Conservation (phyloP, 2,888 invertebrate species). For the Ichneumoninae sp. region DNA sequence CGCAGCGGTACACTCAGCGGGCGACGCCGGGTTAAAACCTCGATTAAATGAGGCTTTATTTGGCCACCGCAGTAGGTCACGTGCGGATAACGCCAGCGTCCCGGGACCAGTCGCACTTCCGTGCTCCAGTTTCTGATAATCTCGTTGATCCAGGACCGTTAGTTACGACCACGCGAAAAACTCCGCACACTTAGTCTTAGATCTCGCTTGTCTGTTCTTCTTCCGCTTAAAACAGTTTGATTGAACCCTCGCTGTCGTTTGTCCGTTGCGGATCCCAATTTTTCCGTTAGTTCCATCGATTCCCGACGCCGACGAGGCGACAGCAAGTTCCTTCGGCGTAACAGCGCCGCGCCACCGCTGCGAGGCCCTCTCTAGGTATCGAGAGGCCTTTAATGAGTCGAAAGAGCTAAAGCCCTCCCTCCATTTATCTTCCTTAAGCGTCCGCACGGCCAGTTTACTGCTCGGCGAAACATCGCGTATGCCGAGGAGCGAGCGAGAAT, state of each 20-base stretch:
- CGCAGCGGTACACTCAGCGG: neutral
- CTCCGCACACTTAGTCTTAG: too few relatives aligned
- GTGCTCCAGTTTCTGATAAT: conserved; percentile 7
- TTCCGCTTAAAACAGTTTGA: too few relatives aligned
- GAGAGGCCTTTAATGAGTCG: conserved; percentile 23
- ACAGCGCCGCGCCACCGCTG: neutral
- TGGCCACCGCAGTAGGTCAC: conserved; percentile 3
- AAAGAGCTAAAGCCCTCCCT: neutral
- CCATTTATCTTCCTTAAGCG: conserved; percentile 24
- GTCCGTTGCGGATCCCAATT: too few relatives aligned
- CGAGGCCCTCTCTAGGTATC: neutral
- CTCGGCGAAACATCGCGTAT: neutral
- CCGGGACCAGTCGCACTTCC: conserved; percentile 20
- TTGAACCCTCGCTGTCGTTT: neutral
- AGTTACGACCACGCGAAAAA: neutral
- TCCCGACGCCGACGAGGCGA: too few relatives aligned
- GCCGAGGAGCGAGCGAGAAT: neutral
- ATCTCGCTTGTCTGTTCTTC: too few relatives aligned
- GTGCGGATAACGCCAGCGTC: neutral
- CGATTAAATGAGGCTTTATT: conserved; percentile 1
- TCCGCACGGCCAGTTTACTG: conserved; percentile 5
- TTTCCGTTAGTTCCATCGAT: too few relatives aligned
- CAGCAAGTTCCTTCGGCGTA: too few relatives aligned
- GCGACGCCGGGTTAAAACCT: neutral
- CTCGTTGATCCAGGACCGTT: conserved; percentile 11